Evolutionary conservation across 2,797 vertebrate genomes (phyloP).

Genomic region (Manis javanica): DNA sequence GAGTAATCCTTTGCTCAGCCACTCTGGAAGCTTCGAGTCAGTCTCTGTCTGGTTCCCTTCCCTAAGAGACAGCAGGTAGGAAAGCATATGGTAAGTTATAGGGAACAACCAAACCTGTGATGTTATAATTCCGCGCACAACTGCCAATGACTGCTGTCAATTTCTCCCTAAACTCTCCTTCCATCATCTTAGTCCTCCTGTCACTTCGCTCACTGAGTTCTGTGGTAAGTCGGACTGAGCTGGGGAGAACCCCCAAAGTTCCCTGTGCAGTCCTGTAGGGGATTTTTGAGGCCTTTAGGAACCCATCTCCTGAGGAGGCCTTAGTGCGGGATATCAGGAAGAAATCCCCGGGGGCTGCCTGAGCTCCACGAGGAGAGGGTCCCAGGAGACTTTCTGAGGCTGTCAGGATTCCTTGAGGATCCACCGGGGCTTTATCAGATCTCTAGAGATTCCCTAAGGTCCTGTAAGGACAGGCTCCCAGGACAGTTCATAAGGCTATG

Average conservation of each 20-base stretch:
- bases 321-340: neutral
- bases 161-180: neutral
- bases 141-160: neutral
- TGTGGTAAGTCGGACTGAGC: neutral
- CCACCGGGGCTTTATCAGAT: neutral
- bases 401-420: neutral
- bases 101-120: neutral
- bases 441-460: neutral
- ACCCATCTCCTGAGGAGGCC: neutral
- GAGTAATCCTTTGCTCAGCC: neutral
- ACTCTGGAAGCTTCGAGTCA: neutral
- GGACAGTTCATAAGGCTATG: neutral
- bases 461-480: no score
- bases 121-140: neutral
- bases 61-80: neutral
- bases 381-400: neutral
- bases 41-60: no score
- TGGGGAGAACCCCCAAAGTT: neutral
- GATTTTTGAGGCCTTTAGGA: neutral
- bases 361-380: neutral
- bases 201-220: neutral
- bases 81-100: accelerated
- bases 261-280: neutral
- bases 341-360: neutral
- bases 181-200: neutral